Conservation (phyloP, 2,797 vertebrate species). For the Coreius guichenoti region DNA sequence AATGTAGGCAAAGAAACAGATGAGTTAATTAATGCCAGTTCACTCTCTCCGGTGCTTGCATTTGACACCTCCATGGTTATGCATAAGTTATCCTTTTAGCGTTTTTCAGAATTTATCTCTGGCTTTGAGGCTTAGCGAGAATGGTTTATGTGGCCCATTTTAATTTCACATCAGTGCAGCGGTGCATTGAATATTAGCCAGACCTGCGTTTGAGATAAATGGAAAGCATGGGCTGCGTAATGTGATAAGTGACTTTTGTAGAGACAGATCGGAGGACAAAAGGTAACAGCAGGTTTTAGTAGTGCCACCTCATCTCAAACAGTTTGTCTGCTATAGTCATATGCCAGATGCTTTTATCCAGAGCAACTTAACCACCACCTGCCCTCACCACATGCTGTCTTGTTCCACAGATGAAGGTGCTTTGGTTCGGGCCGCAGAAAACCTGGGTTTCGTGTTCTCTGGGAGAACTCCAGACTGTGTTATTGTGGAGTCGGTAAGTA, state of each 20-base stretch:
- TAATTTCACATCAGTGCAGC: not conserved
- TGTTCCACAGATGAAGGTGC: conserved; percentile 89
- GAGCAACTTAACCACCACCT: not conserved
- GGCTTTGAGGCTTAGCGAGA: conserved; percentile 30
- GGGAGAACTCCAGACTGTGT: conserved; percentile 94
- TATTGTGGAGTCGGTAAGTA: conserved; percentile 88
- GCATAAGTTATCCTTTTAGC: conserved; percentile 36
- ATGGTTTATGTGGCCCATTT: conserved; percentile 22
- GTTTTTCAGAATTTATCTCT: conserved; percentile 34
- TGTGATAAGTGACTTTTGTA: not conserved
- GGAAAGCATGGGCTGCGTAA: not conserved
- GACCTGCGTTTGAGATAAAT: not conserved
- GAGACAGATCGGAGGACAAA: not conserved
- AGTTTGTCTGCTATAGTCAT: not conserved
- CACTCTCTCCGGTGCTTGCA: not conserved
- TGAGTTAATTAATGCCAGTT: conserved; percentile 21
- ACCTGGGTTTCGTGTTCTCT: conserved; percentile 92
- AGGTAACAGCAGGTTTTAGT: conserved; percentile 20
- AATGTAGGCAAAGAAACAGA: not conserved
- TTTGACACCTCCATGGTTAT: conserved; percentile 26
- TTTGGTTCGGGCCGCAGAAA: conserved; percentile 91
- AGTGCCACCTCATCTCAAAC: conserved; percentile 9
- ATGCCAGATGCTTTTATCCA: conserved; percentile 4
- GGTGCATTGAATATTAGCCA: not conserved
- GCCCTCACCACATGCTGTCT: conserved; percentile 15